Evolutionary conservation across 2,113 vertebrate species (phyloP).

Genomic region (Octodon degus): DNA sequence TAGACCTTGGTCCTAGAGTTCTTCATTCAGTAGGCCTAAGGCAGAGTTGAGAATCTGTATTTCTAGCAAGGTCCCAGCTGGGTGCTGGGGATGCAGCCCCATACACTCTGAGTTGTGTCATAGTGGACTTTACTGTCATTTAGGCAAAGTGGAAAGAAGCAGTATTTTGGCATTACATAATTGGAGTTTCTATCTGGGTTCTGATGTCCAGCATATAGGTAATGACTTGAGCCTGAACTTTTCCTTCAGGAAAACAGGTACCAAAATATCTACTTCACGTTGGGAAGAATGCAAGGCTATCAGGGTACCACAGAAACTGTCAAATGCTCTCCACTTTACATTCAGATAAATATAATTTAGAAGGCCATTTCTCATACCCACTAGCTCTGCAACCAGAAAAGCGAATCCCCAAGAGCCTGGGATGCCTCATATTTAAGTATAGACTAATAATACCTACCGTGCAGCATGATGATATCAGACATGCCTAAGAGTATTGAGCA

Average conservation of each 20-base stretch:
- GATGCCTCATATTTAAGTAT: neutral
- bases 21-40: neutral
- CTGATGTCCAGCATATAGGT: neutral
- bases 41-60: neutral
- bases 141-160: neutral
- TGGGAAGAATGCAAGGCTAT: neutral
- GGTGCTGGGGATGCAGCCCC: neutral
- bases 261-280: no score
- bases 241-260: neutral
- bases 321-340: neutral
- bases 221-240: neutral
- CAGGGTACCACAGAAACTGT: neutral
- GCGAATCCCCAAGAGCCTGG: neutral
- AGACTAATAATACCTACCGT: neutral
- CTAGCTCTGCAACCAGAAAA: neutral
- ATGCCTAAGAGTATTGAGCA: neutral
- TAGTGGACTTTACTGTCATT: no score
- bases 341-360: neutral
- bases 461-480: neutral
- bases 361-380: neutral
- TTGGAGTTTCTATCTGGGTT: neutral
- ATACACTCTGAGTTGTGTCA: accelerated
- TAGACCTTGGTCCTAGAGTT: neutral
- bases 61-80: neutral
- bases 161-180: neutral